Conservation (phyloP, 2,113 vertebrate genomes). For the Mesembrinibis cayennensis region DNA sequence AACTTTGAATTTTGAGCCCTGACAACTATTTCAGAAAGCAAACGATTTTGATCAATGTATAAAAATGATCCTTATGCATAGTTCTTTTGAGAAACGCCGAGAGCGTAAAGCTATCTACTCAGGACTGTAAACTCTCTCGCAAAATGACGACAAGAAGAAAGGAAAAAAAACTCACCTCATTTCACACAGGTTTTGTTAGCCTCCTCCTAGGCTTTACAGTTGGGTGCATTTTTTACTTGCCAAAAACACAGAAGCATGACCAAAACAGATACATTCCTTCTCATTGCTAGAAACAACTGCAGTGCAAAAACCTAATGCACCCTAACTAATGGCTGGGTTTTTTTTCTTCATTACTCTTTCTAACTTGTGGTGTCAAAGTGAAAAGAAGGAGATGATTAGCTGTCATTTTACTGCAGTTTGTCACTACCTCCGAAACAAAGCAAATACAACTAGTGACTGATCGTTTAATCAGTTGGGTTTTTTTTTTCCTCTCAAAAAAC, state of each 20-base stretch:
- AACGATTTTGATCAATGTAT: background rate
- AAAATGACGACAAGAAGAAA: background rate
- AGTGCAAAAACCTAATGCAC: background rate
- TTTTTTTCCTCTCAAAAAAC: background rate
- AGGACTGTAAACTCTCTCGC: background rate
- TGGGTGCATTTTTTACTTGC: background rate
- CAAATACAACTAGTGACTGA: slow-evolving; percentile 35
- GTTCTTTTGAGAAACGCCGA: background rate
- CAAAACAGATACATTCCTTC: background rate
- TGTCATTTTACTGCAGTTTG: slow-evolving; percentile 7
- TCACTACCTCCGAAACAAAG: background rate
- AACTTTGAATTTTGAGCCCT: background rate
- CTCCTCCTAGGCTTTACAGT: background rate
- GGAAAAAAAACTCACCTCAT: background rate
- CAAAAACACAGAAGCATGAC: background rate
- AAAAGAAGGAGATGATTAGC: slow-evolving; percentile 30
- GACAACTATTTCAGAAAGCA: background rate
- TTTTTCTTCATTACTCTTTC: background rate
- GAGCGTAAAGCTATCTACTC: background rate
- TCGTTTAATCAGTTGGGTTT: background rate
- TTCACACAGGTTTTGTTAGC: background rate
- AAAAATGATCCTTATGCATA: background rate
- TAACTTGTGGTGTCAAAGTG: slow-evolving; percentile 25
- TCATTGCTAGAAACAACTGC: background rate
- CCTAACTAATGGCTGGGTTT: background rate